Conservation (phyloP, 2,113 vertebrate genomes). For the Speoplatyrhinus poulsoni region DNA sequence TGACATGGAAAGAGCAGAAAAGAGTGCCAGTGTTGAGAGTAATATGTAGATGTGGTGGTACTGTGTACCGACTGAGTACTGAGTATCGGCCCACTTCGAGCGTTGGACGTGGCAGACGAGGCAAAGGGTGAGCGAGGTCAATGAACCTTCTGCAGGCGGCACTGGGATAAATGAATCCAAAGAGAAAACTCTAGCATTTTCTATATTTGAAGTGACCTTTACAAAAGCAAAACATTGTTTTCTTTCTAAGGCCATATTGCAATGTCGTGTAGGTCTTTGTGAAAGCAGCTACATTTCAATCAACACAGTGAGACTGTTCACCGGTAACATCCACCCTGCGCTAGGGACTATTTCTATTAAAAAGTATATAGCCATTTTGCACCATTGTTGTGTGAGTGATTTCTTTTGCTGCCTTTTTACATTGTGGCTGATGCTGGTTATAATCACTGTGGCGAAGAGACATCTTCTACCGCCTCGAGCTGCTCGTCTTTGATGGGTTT, state of each 20-base stretch:
- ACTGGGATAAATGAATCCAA: constrained; percentile 44
- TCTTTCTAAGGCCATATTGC: constrained; percentile 28
- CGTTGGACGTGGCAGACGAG: constrained; percentile 30
- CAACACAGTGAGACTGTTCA: constrained; percentile 36
- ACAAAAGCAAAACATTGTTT: constrained; percentile 28
- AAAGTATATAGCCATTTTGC: constrained; percentile 58
- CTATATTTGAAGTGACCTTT: constrained; percentile 60
- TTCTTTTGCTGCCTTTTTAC: constrained; percentile 21
- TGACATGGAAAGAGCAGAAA: no score
- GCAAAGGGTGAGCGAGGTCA: background rate
- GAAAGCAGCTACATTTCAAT: constrained; percentile 53
- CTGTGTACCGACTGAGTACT: no score
- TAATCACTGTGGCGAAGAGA: background rate
- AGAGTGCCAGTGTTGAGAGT: no score
- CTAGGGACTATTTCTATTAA: constrained; percentile 61
- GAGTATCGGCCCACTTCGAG: constrained; percentile 8
- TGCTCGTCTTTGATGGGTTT: constrained; percentile 50
- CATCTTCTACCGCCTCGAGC: constrained; percentile 36
- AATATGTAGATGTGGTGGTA: no score
- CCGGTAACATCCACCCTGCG: constrained; percentile 40
- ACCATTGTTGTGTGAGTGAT: constrained; percentile 38
- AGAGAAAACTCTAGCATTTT: constrained; percentile 51
- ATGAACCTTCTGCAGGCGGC: background rate
- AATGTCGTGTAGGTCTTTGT: constrained; percentile 34
- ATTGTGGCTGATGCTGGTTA: constrained; percentile 46